Base-by-base conservation (phyloP, 2,113 vertebrate genomes). In the Eubucco bourcierii region DNA sequence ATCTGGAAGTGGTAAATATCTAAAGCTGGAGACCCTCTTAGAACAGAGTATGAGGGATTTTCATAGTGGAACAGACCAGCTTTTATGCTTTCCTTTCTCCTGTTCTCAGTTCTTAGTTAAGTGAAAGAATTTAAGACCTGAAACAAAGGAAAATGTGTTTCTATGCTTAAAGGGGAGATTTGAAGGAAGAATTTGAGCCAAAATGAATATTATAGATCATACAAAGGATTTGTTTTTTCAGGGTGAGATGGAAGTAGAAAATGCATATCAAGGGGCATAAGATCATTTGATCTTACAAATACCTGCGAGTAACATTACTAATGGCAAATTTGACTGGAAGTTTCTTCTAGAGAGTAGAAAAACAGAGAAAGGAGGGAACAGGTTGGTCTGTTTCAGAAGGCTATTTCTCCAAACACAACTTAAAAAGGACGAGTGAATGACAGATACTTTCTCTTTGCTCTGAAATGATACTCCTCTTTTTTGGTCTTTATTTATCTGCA, bases 1-100 rank as follows among this genome's bases (percentile, higher is more conserved):
- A 94, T 96, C 94, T 96, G 95, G 84, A 88, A 94, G 5, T 90
- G 82, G 82, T 83, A 91, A 96, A 83, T 88, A 80, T 55, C 82
- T 88, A 73, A 87, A 76, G 39, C 61, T 33, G 84, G 82, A 94
- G 79, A 96, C 58, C 89, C 84, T 75, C 82, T 90, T 60, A 71
- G 37, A 68, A 50, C 10, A 58, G 87, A 90, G 12, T n/a, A 75
- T 37, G 63, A 72, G 61, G 87, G 79, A 87, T 92, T 95, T 96
- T 70, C 76, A 78, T 46, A 39, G 25, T 86, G 85, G 85, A 95
- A 91, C 88, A 95, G 88, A 71, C 33, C 70, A 59, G 29, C 11
- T 87, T 94, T 89, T 93, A 72, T 73, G 90, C 80, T 92, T 93
- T 93, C 84, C 84, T 90, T 90, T 91, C 65, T 83, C 52, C 28